Evolutionary conservation across 2,888 invertebrate genomes (phyloP), one percentile per base, ranked within the genome.

Genomic region (Chrysopilus asiliformis): DNA sequence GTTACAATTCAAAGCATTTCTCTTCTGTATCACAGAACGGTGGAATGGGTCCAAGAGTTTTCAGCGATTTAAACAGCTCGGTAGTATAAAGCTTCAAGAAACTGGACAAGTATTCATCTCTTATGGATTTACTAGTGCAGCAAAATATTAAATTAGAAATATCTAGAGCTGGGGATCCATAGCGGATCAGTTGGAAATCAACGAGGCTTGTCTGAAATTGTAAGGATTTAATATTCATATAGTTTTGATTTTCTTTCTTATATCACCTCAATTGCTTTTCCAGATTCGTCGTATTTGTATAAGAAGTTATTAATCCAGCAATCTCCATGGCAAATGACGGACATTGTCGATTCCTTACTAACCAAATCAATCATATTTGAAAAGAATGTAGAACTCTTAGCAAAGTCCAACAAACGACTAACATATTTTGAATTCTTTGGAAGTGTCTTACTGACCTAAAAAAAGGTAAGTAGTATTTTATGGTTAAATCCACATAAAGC

Each of bases 261-360:
- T 9, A 16, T 22, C 14, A 71, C 72, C 57, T 74, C 73, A 36
- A 67, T 60, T 34, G 72, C 70, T 37, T 68, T 65, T 1, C 66
- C 68, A 22, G 53, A 47, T 37, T 64, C 60, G 4, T 66, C 60
- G 44, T 76, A 74, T 44, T 68, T 66, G 50, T 78, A 79, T 15
- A 79, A 55, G 48, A 80, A 70, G 53, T 80, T 80, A 49, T 80
- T 80, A 1, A 76, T 78, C 79, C 79, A 80, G 51, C 79, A 79
- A 47, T 80, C 80, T 0, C 80, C 80, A 47, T 80, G 80, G 36
- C 77, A 74, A 45, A 80, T 75, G 3, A 79, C 77, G 0, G 77
- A 74, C 28, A 79, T 52, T 0, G 76, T 72, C 26, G 78, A 76
- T 45, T 67, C 67, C 0, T 72, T 67, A 3, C 68, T 65, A 1